Percentiles rank a stretch among this genome's conserved stretches.
Evolutionary conservation across 2,888 invertebrate species (phyloP).

Genomic region (Caradrina kadenii): DNA sequence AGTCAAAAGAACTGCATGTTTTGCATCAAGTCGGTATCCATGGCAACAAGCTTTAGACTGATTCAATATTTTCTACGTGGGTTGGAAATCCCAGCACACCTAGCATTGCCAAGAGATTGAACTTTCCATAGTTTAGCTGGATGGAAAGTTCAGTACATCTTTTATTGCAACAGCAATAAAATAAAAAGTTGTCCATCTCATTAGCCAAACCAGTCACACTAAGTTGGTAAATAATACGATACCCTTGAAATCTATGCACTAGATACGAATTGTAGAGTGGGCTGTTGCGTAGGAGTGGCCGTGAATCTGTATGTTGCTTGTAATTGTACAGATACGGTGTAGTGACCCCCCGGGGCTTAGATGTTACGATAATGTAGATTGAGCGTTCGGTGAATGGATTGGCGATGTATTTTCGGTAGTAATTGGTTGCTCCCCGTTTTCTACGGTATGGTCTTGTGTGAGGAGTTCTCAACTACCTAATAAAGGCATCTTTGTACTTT

Average conservation of each 20-base stretch:
- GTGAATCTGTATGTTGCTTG: conserved; percentile 46
- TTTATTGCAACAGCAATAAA: not conserved
- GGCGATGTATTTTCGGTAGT: conserved; percentile 33
- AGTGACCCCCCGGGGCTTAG: conserved; percentile 42
- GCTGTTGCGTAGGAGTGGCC: conserved; percentile 54
- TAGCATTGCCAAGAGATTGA: not conserved
- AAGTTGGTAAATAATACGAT: conserved; percentile 53
- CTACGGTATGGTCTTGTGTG: not conserved
- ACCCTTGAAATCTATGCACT: conserved; percentile 53
- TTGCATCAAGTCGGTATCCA: not conserved
- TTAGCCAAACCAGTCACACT: conserved; percentile 13
- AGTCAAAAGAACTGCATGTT: not conserved
- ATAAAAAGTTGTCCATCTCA: conserved; percentile 2
- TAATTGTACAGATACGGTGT: conserved; percentile 17
- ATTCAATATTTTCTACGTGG: too few species aligned
- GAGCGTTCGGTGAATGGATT: conserved; percentile 23
- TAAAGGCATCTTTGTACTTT: not conserved
- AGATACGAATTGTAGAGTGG: conserved; percentile 52
- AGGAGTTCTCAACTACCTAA: not conserved
- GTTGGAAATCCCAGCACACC: not conserved
- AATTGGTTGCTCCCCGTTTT: conserved; percentile 13
- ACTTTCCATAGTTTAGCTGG: too few species aligned
- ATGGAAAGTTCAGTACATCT: too few species aligned
- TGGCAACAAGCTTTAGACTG: not conserved
- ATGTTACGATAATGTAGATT: conserved; percentile 38